phyloP scores from a whole-genome alignment of 2,797 vertebrate species.

The Xiphophorus birchmanni region DNA sequence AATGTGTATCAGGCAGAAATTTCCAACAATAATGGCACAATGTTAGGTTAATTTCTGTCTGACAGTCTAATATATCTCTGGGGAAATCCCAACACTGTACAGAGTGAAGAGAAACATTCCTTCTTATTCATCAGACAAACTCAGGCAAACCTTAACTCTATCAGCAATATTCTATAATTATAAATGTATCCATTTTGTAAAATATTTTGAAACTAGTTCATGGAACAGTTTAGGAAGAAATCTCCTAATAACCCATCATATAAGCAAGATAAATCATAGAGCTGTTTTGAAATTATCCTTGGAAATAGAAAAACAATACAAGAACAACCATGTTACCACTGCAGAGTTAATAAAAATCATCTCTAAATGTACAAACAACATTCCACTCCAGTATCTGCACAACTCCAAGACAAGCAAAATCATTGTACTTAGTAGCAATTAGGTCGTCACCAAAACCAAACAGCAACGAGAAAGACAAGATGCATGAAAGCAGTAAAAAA shows the following conservation, averaged over 20 bases:
- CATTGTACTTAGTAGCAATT: neutral
- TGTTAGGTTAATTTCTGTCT: constrained; percentile 54
- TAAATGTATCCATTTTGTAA: neutral
- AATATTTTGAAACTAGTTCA: neutral
- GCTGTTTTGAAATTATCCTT: neutral
- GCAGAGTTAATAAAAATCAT: neutral
- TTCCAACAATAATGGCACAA: constrained; percentile 49
- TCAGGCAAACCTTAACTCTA: neutral
- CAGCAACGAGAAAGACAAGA: neutral
- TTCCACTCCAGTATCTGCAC: neutral
- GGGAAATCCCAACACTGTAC: constrained; percentile 22
- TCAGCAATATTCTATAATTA: neutral
- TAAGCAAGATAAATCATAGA: neutral
- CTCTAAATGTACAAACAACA: neutral
- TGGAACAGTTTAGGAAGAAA: neutral
- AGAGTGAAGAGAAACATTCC: constrained; percentile 2
- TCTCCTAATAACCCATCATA: neutral
- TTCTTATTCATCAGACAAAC: neutral
- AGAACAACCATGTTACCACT: neutral
- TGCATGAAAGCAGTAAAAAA: neutral
- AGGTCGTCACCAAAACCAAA: neutral
- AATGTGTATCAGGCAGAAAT: constrained; percentile 56
- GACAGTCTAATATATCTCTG: constrained; percentile 41
- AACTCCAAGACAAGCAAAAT: neutral
- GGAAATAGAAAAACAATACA: neutral